Evolutionary conservation across 2,797 vertebrate genomes (phyloP).

Genomic region (Coracias cyanogaster): DNA sequence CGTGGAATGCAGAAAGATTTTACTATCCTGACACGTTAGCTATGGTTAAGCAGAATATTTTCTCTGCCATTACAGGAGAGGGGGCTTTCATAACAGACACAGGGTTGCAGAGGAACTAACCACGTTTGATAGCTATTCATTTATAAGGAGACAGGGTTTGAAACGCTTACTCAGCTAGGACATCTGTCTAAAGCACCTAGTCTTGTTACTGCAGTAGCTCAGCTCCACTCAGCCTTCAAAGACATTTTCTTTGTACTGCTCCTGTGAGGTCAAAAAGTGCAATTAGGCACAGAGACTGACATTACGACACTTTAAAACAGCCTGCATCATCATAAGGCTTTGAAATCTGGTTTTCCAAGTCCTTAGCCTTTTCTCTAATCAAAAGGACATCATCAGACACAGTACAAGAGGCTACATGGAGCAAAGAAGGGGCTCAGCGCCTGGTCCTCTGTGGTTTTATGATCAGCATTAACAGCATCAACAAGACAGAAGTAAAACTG

Average conservation of each 20-base stretch:
- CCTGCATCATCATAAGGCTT: not conserved
- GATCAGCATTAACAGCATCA: not conserved
- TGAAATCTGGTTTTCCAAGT: not conserved
- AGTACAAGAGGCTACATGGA: not conserved
- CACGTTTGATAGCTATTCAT: not conserved
- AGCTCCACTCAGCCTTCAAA: conserved; percentile 11
- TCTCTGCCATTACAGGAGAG: not conserved
- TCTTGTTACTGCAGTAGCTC: not conserved
- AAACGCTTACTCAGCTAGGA: not conserved
- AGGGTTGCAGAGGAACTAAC: not conserved
- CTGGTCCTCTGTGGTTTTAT: not conserved
- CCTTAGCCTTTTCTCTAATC: not conserved
- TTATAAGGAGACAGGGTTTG: not conserved
- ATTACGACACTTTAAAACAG: not conserved
- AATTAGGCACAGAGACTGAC: not conserved
- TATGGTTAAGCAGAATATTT: not conserved
- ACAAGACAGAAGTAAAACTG: not conserved
- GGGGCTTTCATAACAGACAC: not conserved
- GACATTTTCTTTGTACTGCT: not conserved
- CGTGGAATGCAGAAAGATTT: not conserved
- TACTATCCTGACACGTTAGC: not conserved
- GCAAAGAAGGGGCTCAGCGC: not conserved
- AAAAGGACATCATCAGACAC: not conserved
- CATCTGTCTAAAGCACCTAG: not conserved
- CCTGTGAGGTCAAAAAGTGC: conserved; percentile 10